Conservation (phyloP, 2,797 vertebrate genomes). For the Simalia tracyae region DNA sequence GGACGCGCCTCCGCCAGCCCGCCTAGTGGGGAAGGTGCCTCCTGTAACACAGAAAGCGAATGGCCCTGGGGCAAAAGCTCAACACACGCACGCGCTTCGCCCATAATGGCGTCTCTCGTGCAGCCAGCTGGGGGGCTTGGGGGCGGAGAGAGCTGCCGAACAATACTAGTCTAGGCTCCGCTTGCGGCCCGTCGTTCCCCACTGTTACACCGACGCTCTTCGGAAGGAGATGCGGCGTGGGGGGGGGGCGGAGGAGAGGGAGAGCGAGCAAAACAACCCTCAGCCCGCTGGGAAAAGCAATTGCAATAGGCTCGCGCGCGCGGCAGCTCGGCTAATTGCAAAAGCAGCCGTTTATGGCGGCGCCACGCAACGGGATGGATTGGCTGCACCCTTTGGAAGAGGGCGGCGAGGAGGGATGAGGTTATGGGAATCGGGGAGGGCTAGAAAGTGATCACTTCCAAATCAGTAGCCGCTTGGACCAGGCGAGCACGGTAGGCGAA, state of each 20-base stretch:
- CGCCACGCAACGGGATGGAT: background rate
- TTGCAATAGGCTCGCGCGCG: background rate
- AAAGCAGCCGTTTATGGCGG: conserved; percentile 19
- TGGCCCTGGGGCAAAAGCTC: background rate
- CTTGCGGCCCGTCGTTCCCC: too few relatives aligned
- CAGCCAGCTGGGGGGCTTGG: background rate
- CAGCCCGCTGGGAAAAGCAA: background rate
- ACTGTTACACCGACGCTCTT: background rate
- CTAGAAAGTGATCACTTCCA: background rate
- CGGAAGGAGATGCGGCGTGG: background rate
- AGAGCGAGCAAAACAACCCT: too few relatives aligned
- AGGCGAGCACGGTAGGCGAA: background rate
- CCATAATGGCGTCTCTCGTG: conserved; percentile 16
- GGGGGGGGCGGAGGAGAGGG: background rate
- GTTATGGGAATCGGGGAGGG: too few relatives aligned
- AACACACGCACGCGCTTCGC: background rate
- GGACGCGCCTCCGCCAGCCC: background rate
- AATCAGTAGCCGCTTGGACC: conserved; percentile 5
- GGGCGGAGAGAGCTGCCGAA: background rate
- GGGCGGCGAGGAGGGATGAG: conserved; percentile 1
- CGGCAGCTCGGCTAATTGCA: background rate
- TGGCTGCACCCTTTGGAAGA: conserved; percentile 15
- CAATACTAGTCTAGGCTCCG: background rate
- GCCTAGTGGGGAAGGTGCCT: conserved; percentile 31
- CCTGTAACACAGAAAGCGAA: background rate